phyloP scores from a whole-genome alignment of 2,113 vertebrate genomes.

The Gymnogyps californianus region DNA sequence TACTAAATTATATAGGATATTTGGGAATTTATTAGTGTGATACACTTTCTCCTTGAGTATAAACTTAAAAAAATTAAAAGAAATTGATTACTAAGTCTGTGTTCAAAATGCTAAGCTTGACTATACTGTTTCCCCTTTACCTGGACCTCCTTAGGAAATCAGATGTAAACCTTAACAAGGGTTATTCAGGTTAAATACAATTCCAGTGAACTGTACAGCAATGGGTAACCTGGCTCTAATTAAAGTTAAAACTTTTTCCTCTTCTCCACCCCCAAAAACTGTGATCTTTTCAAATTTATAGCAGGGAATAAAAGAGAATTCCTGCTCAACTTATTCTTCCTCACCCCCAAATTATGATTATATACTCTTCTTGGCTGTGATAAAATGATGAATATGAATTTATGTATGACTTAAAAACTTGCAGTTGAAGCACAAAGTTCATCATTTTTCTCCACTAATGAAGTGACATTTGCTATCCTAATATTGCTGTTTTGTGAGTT shows the following conservation, averaged over 20 bases:
- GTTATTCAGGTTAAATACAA: conserved; percentile 50
- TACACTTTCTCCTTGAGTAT: not conserved
- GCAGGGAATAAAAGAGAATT: not conserved
- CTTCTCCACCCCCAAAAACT: not conserved
- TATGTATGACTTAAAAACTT: not conserved
- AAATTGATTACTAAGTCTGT: not conserved
- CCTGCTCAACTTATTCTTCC: not conserved
- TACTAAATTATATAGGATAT: not conserved
- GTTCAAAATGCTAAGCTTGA: not conserved
- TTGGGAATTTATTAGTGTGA: not conserved
- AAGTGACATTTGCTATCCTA: not conserved
- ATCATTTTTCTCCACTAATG: not conserved
- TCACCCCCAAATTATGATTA: not conserved
- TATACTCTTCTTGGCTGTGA: not conserved
- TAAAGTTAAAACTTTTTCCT: conserved; percentile 40
- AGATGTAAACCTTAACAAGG: conserved; percentile 49
- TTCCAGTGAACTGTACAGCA: conserved; percentile 28
- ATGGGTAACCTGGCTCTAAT: conserved; percentile 42
- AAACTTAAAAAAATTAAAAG: not conserved
- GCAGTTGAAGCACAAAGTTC: not conserved
- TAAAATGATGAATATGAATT: not conserved
- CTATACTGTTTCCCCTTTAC: not conserved
- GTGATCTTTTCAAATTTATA: conserved; percentile 50
- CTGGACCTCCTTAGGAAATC: conserved; percentile 28
- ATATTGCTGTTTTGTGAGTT: not conserved